Base-by-base conservation (phyloP, 2,113 vertebrate genomes). In the Bubo scandiacus region DNA sequence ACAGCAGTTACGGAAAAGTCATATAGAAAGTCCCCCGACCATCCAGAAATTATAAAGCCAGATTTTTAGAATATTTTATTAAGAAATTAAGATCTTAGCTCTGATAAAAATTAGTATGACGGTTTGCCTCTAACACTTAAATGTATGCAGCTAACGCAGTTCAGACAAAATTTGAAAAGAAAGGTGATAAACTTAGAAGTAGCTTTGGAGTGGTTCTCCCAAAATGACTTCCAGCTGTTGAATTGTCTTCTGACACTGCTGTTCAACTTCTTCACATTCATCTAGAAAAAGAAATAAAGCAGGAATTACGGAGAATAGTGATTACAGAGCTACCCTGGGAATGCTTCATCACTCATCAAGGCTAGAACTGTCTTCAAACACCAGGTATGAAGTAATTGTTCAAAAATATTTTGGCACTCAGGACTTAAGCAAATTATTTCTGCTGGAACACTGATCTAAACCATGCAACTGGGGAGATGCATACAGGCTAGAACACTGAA, bases 221-320 rank as follows among this genome's bases (percentile, higher is more conserved):
- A 99, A 96, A 68, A 99, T 97, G 25, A 97, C 97, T 97, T 99
- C 99, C 97, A 99, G 98, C 74, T 99, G 98, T 78, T 99, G 99
- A 83, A 99, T 97, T 5, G 99, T 99, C 94, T 99, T 99, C 95
- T 99, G 99, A 62, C 99, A 99, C 89, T 99, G 99, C 59, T 98
- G 98, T 94, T 99, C 99, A 90, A 99, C 99, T 97, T 99, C 99
- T 97, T 99, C 99, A 96, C 98, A 99, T 75, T 99, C 99, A 96
- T 99, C 99, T 99, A 92, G 26, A 97, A 96, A 62, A 86, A 47
- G 82, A 81, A 59, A 59, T n/a, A 32, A 92, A 23, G 40, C 8
- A 61, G 36, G 25, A 65, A 52, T 79, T 72, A 80, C 77, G 14
- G 43, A 81, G 22, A 92, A 29, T 4, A 86, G 21, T 51, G n/a